phyloP scores from a whole-genome alignment of 2,888 invertebrate species.

The Oegoconia quadripuncta region DNA sequence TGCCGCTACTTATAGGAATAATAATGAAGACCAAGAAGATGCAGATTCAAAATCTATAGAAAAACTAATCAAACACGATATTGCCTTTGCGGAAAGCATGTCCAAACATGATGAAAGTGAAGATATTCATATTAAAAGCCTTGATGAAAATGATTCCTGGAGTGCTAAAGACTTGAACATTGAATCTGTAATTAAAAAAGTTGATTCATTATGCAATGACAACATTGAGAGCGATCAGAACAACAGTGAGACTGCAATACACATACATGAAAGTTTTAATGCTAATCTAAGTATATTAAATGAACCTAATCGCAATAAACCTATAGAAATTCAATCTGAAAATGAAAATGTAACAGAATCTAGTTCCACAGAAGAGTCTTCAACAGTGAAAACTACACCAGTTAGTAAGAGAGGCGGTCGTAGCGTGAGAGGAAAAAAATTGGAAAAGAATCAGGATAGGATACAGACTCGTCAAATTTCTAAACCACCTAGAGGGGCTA shows the following conservation, averaged over 20 bases:
- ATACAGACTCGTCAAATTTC: slow-evolving; percentile 70
- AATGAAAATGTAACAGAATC: slow-evolving; percentile 23
- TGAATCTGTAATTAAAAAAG: slow-evolving; percentile 89
- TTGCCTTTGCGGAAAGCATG: slow-evolving; percentile 6
- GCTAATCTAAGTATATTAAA: background rate
- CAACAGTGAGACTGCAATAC: slow-evolving; percentile 23
- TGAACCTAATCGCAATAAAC: slow-evolving; percentile 15
- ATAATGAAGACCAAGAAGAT: too few relatives aligned
- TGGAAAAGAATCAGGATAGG: slow-evolving; percentile 56
- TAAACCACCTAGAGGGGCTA: slow-evolving; percentile 54
- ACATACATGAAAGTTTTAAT: slow-evolving; percentile 8
- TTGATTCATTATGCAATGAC: slow-evolving; percentile 82
- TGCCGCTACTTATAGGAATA: too few relatives aligned
- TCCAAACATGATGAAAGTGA: slow-evolving; percentile 19
- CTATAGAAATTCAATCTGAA: slow-evolving; percentile 25
- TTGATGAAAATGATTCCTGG: slow-evolving; percentile 88
- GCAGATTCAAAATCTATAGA: background rate
- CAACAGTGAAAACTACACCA: slow-evolving; percentile 31
- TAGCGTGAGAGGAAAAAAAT: slow-evolving; percentile 59
- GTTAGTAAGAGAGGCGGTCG: slow-evolving; percentile 63
- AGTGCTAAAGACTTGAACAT: slow-evolving; percentile 88
- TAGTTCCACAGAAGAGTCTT: slow-evolving; percentile 28
- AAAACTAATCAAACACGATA: background rate
- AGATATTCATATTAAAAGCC: slow-evolving; percentile 60
- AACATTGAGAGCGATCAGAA: slow-evolving; percentile 36